phyloP scores from a whole-genome alignment of 2,797 vertebrate genomes.

The Oreortyx pictus region DNA sequence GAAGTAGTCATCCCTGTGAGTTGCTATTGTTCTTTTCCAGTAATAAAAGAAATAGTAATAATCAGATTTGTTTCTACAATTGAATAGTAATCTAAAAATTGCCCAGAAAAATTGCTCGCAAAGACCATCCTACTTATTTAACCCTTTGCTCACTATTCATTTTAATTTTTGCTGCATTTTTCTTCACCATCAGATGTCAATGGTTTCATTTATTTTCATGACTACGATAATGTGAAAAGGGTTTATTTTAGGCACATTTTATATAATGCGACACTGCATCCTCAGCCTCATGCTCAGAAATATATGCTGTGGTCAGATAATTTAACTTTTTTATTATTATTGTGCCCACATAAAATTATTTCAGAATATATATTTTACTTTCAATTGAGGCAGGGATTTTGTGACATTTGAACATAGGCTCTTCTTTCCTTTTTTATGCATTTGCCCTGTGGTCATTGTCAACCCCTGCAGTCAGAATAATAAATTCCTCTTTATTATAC shows the following conservation, averaged over 20 bases:
- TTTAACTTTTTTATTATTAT: background rate
- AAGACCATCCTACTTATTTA: background rate
- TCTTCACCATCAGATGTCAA: background rate
- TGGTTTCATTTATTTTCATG: background rate
- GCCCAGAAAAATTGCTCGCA: background rate
- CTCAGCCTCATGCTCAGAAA: background rate
- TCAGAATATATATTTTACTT: background rate
- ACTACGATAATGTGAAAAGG: background rate
- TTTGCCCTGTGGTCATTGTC: conserved; percentile 41
- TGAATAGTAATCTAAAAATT: background rate
- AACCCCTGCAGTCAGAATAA: conserved; percentile 29
- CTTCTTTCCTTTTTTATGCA: conserved; percentile 23
- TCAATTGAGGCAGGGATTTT: background rate
- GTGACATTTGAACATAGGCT: conserved; percentile 16
- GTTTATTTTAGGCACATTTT: background rate
- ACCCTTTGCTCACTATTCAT: background rate
- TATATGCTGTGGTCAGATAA: background rate
- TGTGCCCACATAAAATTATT: background rate
- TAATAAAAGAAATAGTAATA: conserved; percentile 21
- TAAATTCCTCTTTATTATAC: conserved; percentile 4
- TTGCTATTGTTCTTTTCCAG: background rate
- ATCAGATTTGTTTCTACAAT: conserved; percentile 4
- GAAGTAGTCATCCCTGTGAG: background rate
- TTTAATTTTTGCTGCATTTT: background rate
- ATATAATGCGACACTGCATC: background rate